Evolutionary conservation across 2,888 invertebrate genomes (phyloP).

Genomic region (Pasiphila rectangulata): DNA sequence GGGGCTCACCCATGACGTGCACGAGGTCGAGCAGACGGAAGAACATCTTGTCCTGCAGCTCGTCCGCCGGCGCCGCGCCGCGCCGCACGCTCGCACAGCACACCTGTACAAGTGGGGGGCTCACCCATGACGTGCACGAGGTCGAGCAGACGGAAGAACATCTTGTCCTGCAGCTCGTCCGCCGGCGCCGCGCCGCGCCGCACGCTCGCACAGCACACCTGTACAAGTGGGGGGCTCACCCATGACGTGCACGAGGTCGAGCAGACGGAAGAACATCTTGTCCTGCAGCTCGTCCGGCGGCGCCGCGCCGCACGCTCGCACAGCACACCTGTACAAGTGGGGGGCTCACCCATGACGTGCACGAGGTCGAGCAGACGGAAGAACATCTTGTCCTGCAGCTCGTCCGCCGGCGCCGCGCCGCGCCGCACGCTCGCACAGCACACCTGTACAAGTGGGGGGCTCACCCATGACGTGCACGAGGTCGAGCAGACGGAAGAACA

Average conservation of each 20-base stretch:
- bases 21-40: too few species aligned
- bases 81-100: too few species aligned
- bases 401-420: not conserved
- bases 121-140: slow-evolving; percentile 85
- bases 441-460: too few species aligned
- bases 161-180: slow-evolving; percentile 1
- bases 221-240: too few species aligned
- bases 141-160: slow-evolving; percentile 89
- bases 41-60: not conserved
- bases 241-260: slow-evolving; percentile 85
- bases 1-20: too few species aligned
- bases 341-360: slow-evolving; percentile 81
- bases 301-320: slow-evolving; percentile 83
- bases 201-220: too few species aligned
- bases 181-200: not conserved
- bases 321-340: slow-evolving; percentile 87
- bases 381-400: too few species aligned
- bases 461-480: slow-evolving; percentile 83
- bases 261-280: slow-evolving; percentile 87
- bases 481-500: slow-evolving; percentile 88
- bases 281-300: slow-evolving; percentile 85
- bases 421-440: slow-evolving; percentile 71
- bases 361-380: slow-evolving; percentile 89
- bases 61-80: not conserved
- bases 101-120: not conserved